A percentile compares a stretch with the other conserved stretches of the same genome.
Conservation (phyloP, 2,888 invertebrate genomes). For the Monoplex corrugatus region DNA sequence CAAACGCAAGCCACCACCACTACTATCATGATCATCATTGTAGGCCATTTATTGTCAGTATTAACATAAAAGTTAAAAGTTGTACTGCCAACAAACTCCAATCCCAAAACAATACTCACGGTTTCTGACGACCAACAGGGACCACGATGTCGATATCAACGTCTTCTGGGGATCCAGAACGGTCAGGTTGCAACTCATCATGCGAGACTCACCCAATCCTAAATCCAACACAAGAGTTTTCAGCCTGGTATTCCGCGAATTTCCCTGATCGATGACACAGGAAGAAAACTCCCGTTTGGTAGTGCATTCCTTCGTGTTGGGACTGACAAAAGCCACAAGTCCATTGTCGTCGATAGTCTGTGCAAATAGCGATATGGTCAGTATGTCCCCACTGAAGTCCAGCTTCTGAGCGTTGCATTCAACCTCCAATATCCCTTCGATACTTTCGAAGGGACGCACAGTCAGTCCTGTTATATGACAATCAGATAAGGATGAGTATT, state of each 20-base stretch:
- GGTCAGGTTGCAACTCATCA: conserved; percentile 43
- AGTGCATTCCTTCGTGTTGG: conserved; percentile 33
- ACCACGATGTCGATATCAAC: conserved; percentile 22
- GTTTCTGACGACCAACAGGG: not conserved
- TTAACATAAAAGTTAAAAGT: too few relatives aligned
- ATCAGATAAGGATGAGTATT: not conserved
- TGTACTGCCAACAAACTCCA: too few relatives aligned
- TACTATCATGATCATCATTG: too few relatives aligned
- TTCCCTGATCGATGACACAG: conserved; percentile 14
- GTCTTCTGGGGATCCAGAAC: conserved; percentile 18
- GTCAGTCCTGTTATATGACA: conserved; percentile 3
- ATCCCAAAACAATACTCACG: conserved; percentile 30
- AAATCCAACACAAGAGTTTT: conserved; percentile 41
- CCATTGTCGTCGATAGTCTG: not conserved
- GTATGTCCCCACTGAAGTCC: conserved; percentile 20
- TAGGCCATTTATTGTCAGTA: too few relatives aligned
- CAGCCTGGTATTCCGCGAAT: conserved; percentile 18
- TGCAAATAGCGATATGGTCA: conserved; percentile 37
- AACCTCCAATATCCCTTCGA: conserved; percentile 29
- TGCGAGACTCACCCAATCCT: not conserved
- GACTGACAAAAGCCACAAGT: conserved; percentile 39
- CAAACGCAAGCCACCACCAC: too few relatives aligned
- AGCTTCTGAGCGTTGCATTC: conserved; percentile 28
- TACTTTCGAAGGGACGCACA: not conserved
- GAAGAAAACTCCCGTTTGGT: conserved; percentile 34